Evolutionary conservation across 53 echinoderm and acorn worm species (phyloP).

Genomic region (Astropecten irregularis): DNA sequence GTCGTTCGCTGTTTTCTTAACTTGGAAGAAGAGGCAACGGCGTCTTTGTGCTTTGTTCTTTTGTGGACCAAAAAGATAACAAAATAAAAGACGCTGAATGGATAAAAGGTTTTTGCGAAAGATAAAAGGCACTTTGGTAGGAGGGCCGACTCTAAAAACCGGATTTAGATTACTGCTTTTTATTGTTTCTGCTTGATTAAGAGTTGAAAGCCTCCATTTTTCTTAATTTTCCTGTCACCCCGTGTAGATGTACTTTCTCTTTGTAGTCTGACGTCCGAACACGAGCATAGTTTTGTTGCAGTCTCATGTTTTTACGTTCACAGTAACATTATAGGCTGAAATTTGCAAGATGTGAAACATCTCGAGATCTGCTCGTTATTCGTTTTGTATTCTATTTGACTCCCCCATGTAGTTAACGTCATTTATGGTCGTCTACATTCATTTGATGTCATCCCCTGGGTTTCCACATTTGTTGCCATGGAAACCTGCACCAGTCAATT

Average conservation of each 20-base stretch:
- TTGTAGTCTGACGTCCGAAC: background rate
- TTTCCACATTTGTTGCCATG: too few relatives aligned
- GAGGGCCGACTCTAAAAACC: background rate
- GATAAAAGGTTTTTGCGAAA: background rate
- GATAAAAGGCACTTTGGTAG: background rate
- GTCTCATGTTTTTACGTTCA: too few relatives aligned
- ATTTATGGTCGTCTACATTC: too few relatives aligned
- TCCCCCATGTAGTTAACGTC: too few relatives aligned
- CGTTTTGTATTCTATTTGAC: too few relatives aligned
- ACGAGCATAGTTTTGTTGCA: too few relatives aligned
- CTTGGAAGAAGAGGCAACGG: background rate
- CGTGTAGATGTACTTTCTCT: background rate
- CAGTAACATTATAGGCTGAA: too few relatives aligned
- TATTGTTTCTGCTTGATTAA: background rate
- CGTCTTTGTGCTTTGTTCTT: background rate
- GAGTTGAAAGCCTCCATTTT: background rate
- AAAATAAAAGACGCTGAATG: background rate
- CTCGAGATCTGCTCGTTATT: too few relatives aligned
- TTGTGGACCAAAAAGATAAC: background rate
- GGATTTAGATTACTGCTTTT: background rate
- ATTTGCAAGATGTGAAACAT: too few relatives aligned
- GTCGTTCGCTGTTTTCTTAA: background rate
- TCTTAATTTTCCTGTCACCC: too few relatives aligned
- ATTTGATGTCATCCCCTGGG: too few relatives aligned
- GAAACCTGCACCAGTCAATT: too few relatives aligned